These are phyloP conservation scores for Strigamia transsilvanica DNA, from an alignment of 2,888 invertebrate genomes.

Conservation along the genomic window DNA sequence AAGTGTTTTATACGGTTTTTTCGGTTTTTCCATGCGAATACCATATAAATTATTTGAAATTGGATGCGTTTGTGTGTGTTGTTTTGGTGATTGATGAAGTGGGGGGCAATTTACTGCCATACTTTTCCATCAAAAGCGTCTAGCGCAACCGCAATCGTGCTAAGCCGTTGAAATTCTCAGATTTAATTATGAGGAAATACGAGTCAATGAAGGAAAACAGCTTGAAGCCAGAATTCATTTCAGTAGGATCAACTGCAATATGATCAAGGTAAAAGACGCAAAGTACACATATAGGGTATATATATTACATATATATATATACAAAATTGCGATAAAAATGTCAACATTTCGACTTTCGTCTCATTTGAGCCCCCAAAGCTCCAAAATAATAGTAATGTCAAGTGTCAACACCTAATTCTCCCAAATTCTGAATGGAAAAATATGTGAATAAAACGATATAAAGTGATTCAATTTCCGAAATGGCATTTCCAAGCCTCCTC, in stretches of 20 bases:
- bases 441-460: not conserved
- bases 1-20: too few species aligned
- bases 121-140: slow-evolving; percentile 16
- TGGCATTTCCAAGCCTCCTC: not conserved
- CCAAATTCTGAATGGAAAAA: not conserved
- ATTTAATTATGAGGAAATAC: slow-evolving; percentile 37
- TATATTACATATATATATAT: not conserved
- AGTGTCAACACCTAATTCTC: not conserved
- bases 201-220: slow-evolving; percentile 42
- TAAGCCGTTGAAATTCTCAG: not conserved
- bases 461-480: slow-evolving; percentile 20
- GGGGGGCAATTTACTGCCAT: not conserved
- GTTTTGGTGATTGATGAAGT: not conserved
- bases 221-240: slow-evolving; percentile 45
- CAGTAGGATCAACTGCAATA: slow-evolving; percentile 9
- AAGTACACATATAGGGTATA: not conserved
- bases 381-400: not conserved
- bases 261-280: not conserved
- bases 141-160: slow-evolving; percentile 11
- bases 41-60: not conserved
- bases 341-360: not conserved
- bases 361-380: not conserved
- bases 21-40: too few species aligned
- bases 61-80: not conserved
- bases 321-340: not conserved